These are phyloP conservation scores for Deilephila elpenor DNA, from an alignment of 2,888 invertebrate genomes.

Conservation along the genomic window DNA sequence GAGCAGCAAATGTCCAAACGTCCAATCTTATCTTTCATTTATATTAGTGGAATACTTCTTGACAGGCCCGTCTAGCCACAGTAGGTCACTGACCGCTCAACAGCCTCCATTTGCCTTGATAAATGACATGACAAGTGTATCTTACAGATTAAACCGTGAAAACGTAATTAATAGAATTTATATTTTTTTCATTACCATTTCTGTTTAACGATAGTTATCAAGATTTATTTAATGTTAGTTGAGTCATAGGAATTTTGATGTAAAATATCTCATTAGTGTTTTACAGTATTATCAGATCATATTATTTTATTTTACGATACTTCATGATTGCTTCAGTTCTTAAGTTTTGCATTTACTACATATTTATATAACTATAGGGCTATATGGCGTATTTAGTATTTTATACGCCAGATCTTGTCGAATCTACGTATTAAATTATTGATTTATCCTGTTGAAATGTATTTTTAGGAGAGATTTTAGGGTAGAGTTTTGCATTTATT, in stretches of 20 bases:
- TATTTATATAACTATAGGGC: too few species aligned
- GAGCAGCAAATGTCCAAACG: neutral
- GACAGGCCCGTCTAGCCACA: conserved; percentile 5
- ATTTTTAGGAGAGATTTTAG: too few species aligned
- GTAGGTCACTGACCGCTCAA: conserved; percentile 20
- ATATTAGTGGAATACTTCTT: neutral
- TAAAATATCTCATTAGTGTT: neutral
- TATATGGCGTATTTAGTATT: too few species aligned
- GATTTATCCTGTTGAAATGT: too few species aligned
- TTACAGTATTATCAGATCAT: neutral
- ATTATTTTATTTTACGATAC: too few species aligned
- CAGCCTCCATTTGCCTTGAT: conserved; percentile 10
- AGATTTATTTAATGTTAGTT: neutral
- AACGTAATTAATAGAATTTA: neutral
- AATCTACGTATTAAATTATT: too few species aligned
- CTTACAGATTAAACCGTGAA: neutral
- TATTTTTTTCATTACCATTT: neutral
- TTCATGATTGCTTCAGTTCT: too few species aligned
- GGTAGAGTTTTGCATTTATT: too few species aligned
- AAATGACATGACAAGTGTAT: conserved; percentile 16
- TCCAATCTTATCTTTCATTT: neutral
- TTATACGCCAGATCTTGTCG: too few species aligned
- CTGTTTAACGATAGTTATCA: neutral
- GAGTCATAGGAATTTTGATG: neutral
- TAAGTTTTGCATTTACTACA: too few species aligned